Evolutionary conservation across 2,888 invertebrate genomes (phyloP), one percentile per base, ranked within the genome.

Genomic region (Tipula lateralis): DNA sequence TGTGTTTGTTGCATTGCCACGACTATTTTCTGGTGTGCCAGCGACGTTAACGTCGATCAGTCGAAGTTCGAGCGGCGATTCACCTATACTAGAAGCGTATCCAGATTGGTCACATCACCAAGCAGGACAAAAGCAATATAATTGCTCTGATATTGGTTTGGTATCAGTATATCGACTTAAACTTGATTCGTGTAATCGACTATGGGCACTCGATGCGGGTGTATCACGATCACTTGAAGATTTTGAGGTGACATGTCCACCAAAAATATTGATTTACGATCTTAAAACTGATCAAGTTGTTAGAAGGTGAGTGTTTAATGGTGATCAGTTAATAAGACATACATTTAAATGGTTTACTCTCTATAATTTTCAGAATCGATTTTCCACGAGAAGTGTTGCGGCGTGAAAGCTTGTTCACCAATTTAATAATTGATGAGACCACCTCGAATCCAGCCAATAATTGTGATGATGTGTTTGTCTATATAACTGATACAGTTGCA

Each of bases 181-280:
- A 19, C 91, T 93, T 36, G 96, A 96, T 89, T 92, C 94, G n/a
- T 96, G 96, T 90, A 94, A 96, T 89, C 91, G 96, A 19, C 91
- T 96, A 2, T 96, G 96, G 96, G 94, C 95, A 0, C 90, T 96
- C 85, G 96, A 96, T 90, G 93, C 95, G 1, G 96, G 87, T 86
- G 91, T 88, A 89, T 92, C 87, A 0, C 88, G 90, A 1, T 94
- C 94, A 0, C 88, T 94, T 83, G 94, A 93, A 86, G 93, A 94
- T 86, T 94, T 93, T 87, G 91, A 91, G 84, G 89, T 91, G 12
- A 91, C 92, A 13, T 96, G 96, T 88, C 94, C 95, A 0, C 96
- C 96, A 3, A 96, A 96, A 90, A 92, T 96, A 84, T 92, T 96
- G 84, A 93, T 96, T 85, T 95, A 96, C 87, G 95, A 96, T 88